A percentile compares a stretch with the other conserved stretches of the same genome.
Evolutionary conservation across 2,797 vertebrate species (phyloP).

Genomic region (Toxotes lorentzi): DNA sequence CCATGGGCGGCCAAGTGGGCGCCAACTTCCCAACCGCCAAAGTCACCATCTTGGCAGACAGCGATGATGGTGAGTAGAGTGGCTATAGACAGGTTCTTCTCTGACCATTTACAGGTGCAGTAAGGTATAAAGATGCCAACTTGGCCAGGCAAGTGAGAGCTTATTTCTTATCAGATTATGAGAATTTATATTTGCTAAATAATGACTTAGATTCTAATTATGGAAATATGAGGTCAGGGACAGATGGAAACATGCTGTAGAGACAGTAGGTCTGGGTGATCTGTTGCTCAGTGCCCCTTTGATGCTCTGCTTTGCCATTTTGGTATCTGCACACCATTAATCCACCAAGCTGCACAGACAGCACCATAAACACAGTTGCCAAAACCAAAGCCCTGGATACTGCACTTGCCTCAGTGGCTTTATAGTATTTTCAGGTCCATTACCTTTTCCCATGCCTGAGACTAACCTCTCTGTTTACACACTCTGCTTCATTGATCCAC

Average conservation of each 20-base stretch:
- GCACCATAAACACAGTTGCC: constrained; percentile 20
- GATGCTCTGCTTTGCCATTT: constrained; percentile 44
- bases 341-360: constrained; percentile 35
- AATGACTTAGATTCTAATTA: not conserved
- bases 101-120: no score
- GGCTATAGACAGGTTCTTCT: no score
- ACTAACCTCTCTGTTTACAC: constrained; percentile 42
- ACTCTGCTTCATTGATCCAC: constrained; percentile 29
- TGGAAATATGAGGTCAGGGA: not conserved
- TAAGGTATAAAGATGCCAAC: no score
- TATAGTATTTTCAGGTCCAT: constrained; percentile 25
- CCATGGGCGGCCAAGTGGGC: constrained; percentile 88
- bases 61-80: constrained; percentile 87
- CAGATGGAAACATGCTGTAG: not conserved
- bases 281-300: constrained; percentile 34
- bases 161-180: no score
- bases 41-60: constrained; percentile 88
- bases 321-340: constrained; percentile 47
- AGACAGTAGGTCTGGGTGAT: constrained; percentile 44
- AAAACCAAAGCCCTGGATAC: constrained; percentile 46
- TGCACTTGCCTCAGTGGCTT: constrained; percentile 30
- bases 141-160: no score
- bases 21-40: constrained; percentile 84
- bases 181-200: no score
- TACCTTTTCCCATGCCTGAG: constrained; percentile 24